A percentile compares a stretch with the other conserved stretches of the same genome.
These are phyloP conservation scores for Polypterus bichir DNA, from an alignment of 2,113 vertebrate genomes.

Conservation along the genomic window DNA sequence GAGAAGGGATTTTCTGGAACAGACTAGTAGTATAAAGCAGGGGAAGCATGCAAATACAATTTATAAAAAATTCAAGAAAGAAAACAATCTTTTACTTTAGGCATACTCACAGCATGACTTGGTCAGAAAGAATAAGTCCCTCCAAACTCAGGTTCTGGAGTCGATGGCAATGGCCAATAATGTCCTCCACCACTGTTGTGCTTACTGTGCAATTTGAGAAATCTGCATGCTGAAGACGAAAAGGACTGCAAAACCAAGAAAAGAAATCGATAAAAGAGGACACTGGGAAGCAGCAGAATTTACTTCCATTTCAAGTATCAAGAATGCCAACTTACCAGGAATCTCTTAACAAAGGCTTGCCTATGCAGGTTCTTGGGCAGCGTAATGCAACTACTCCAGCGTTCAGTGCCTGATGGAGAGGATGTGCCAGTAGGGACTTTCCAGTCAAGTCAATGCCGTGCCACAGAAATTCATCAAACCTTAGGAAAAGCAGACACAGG, in stretches of 20 bases:
- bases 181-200: conserved; percentile 43
- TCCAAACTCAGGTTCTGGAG: conserved; percentile 75
- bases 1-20: too few species aligned
- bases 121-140: conserved; percentile 68
- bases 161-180: conserved; percentile 54
- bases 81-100: too few species aligned
- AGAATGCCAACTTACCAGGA: conserved; percentile 45
- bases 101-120: conserved; percentile 55
- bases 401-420: conserved; percentile 59
- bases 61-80: too few species aligned
- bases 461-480: conserved; percentile 86
- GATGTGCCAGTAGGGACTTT: conserved; percentile 46
- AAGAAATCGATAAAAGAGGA: background rate
- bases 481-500: conserved; percentile 28
- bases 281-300: background rate
- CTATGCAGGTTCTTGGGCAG: conserved; percentile 68
- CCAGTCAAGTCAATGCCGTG: conserved; percentile 71
- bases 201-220: conserved; percentile 68
- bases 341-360: conserved; percentile 44
- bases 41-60: too few species aligned
- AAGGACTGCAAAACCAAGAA: conserved; percentile 33
- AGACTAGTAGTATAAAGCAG: too few species aligned
- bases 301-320: background rate
- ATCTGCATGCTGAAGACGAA: conserved; percentile 70
- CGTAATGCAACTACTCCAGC: conserved; percentile 62